These are phyloP conservation scores for Globicephala melas DNA, from an alignment of 2,113 vertebrate species.

Conservation along the genomic window DNA sequence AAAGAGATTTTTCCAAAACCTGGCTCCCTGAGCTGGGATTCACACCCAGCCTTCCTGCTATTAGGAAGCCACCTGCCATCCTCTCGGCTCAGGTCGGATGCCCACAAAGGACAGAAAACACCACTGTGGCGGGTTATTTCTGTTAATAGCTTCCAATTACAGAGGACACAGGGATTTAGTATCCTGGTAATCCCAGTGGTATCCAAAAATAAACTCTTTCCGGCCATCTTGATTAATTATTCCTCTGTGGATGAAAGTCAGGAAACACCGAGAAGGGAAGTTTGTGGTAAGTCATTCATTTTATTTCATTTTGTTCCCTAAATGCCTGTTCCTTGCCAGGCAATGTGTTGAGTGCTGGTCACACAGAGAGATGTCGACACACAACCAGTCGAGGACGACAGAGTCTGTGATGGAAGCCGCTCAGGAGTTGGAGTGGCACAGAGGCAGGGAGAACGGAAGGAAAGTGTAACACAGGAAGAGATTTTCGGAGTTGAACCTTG, in stretches of 20 bases:
- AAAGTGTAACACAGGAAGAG: not conserved
- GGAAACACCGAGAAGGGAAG: not conserved
- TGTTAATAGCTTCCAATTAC: not conserved
- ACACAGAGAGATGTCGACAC: not conserved
- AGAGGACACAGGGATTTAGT: not conserved
- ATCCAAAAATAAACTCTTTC: not conserved
- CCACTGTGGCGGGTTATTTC: not conserved
- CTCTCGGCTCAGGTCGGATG: not conserved
- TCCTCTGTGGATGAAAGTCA: not conserved
- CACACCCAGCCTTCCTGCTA: not conserved
- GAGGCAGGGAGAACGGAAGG: not conserved
- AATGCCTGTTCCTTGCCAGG: rapidly evolving
- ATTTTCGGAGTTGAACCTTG: not conserved
- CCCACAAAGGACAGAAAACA: not conserved
- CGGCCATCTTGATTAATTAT: not conserved
- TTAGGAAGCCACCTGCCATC: not conserved
- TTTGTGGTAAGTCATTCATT: not conserved
- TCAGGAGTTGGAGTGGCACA: rapidly evolving
- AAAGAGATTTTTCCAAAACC: not conserved
- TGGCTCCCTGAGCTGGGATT: too few species aligned
- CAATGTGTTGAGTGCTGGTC: not conserved
- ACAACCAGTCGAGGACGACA: rapidly evolving
- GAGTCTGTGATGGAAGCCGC: rapidly evolving
- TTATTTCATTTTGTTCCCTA: not conserved
- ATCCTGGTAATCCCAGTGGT: not conserved